These are phyloP conservation scores for Nyctereutes procyonoides DNA, from an alignment of 2,113 vertebrate genomes.

Conservation along the genomic window DNA sequence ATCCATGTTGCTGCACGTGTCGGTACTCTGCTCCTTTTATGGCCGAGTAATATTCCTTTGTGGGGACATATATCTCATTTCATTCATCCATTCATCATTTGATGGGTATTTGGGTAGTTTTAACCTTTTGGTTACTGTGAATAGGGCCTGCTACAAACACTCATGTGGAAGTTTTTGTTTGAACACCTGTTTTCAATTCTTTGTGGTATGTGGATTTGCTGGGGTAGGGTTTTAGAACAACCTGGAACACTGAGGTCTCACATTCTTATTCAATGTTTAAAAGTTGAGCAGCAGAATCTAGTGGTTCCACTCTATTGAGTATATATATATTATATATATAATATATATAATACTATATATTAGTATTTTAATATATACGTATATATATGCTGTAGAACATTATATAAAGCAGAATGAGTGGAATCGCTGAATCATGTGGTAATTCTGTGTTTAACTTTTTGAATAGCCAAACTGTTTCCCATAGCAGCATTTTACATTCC, in stretches of 20 bases:
- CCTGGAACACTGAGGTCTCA: neutral
- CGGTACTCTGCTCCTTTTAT: neutral
- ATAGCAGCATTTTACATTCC: neutral
- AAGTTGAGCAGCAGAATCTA: neutral
- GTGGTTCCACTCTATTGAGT: neutral
- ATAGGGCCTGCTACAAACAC: neutral
- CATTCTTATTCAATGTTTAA: neutral
- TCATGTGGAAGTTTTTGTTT: neutral
- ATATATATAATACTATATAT: neutral
- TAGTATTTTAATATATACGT: too few relatives aligned
- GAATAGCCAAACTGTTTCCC: neutral
- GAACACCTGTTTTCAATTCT: slow-evolving; percentile 6
- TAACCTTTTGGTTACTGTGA: slow-evolving; percentile 2
- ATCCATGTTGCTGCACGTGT: neutral
- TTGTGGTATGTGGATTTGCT: neutral
- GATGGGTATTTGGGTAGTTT: neutral
- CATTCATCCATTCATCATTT: neutral
- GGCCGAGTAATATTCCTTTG: slow-evolving; percentile 37
- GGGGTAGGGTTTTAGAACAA: neutral
- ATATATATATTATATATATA: neutral
- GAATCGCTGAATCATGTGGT: neutral
- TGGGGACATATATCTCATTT: neutral
- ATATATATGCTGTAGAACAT: neutral
- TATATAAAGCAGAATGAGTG: neutral
- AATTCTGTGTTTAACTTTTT: neutral